phyloP scores from a whole-genome alignment of 2,888 invertebrate species.

The Dorcus parallelipipedus region DNA sequence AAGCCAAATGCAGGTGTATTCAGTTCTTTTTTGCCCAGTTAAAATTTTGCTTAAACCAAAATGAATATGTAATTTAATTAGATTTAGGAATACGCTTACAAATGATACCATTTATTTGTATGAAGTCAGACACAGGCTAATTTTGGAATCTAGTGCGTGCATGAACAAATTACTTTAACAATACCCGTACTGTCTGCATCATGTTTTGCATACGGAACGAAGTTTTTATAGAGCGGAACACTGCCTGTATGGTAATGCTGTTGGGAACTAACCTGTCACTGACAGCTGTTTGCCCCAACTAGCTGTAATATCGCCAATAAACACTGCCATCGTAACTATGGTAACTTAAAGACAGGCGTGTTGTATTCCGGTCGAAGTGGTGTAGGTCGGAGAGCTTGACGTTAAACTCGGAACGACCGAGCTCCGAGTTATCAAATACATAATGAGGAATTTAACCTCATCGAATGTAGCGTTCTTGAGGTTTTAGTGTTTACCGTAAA shows the following conservation, averaged over 20 bases:
- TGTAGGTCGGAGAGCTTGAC: neutral
- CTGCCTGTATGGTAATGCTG: conserved; percentile 28
- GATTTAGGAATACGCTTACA: no score
- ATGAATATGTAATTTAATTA: no score
- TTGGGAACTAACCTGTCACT: conserved; percentile 39
- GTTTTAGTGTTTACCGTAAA: no score
- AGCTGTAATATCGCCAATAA: conserved; percentile 43
- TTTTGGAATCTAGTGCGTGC: conserved; percentile 6
- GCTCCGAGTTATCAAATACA: neutral
- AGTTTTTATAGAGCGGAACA: conserved; percentile 16
- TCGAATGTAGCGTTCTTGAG: no score
- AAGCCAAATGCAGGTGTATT: no score
- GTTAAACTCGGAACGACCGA: neutral
- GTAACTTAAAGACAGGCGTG: conserved; percentile 25
- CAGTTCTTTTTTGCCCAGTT: no score
- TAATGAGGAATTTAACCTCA: no score
- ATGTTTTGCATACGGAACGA: conserved; percentile 32
- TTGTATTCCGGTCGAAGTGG: neutral
- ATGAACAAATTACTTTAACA: conserved; percentile 29
- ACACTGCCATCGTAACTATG: conserved; percentile 37
- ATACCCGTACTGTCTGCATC: conserved; percentile 31
- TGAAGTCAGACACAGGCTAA: no score
- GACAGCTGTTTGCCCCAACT: conserved; percentile 39
- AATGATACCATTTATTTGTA: no score
- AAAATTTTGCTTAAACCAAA: no score